Evolutionary conservation across 2,113 vertebrate genomes (phyloP).

Genomic region (Cichladusa arquata): DNA sequence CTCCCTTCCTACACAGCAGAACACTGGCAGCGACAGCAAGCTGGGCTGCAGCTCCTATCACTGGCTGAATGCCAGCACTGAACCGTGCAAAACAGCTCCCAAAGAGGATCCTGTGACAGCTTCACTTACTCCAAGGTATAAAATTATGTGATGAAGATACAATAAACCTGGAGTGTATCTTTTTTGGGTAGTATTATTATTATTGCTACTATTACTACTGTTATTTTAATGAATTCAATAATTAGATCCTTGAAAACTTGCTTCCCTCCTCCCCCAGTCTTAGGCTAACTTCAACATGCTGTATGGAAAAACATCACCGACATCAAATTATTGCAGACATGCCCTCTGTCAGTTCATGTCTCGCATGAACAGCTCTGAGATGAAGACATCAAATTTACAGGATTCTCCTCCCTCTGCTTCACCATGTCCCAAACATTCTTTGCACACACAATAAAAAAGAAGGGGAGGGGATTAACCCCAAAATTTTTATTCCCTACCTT

Average conservation of each 20-base stretch:
- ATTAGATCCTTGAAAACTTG: neutral
- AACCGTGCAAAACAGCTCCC: neutral
- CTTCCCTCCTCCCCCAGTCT: neutral
- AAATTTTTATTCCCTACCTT: neutral
- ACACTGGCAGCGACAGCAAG: neutral
- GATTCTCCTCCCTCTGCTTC: neutral
- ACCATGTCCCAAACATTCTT: neutral
- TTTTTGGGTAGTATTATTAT: neutral
- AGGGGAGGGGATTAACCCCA: accelerated
- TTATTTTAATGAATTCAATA: neutral
- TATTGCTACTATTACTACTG: neutral
- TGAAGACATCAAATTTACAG: neutral
- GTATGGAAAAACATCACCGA: neutral
- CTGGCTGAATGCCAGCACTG: neutral
- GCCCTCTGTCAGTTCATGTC: neutral
- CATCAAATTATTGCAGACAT: neutral
- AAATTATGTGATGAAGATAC: neutral
- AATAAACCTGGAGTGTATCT: neutral
- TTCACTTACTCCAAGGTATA: neutral
- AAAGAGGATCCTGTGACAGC: neutral
- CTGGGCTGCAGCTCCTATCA: neutral
- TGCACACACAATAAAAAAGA: too few species aligned
- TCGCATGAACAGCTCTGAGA: neutral
- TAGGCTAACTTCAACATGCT: neutral
- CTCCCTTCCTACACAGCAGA: slow-evolving; percentile 26